Conservation (phyloP, 2,797 vertebrate species). For the Manis crassicaudata region DNA sequence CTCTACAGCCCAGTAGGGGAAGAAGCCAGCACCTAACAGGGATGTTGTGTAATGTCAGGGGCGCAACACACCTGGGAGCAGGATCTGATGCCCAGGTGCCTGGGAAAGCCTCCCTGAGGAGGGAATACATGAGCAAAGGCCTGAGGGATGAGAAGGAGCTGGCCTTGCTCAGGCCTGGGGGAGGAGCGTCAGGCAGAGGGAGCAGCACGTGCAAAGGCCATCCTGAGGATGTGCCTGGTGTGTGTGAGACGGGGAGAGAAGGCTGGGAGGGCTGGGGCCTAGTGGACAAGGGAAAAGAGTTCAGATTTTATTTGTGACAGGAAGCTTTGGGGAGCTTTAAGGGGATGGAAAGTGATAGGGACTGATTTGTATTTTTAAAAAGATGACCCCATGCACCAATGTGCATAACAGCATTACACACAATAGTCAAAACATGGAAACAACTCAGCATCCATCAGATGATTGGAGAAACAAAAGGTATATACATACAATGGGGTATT, state of each 20-base stretch:
- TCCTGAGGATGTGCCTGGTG: not conserved
- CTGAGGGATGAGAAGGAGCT: not conserved
- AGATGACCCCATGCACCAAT: not conserved
- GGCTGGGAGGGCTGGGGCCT: accelerated
- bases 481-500: accelerated
- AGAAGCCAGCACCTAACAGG: too few species aligned
- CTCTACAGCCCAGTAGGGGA: not conserved
- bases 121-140: not conserved
- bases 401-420: not conserved
- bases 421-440: not conserved
- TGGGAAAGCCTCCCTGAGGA: not conserved
- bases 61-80: too few species aligned
- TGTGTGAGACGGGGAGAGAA: not conserved
- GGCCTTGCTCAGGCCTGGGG: not conserved
- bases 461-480: not conserved
- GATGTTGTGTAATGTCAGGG: not conserved
- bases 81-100: accelerated
- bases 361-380: not conserved
- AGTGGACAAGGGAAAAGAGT: not conserved
- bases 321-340: not conserved
- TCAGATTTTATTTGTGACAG: not conserved
- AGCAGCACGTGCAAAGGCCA: not conserved
- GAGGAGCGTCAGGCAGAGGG: too few species aligned
- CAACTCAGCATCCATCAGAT: not conserved
- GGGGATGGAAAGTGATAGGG: not conserved